These are phyloP conservation scores for Cheracebus regulus DNA, from an alignment of 2,797 vertebrate genomes.

Conservation along the genomic window DNA sequence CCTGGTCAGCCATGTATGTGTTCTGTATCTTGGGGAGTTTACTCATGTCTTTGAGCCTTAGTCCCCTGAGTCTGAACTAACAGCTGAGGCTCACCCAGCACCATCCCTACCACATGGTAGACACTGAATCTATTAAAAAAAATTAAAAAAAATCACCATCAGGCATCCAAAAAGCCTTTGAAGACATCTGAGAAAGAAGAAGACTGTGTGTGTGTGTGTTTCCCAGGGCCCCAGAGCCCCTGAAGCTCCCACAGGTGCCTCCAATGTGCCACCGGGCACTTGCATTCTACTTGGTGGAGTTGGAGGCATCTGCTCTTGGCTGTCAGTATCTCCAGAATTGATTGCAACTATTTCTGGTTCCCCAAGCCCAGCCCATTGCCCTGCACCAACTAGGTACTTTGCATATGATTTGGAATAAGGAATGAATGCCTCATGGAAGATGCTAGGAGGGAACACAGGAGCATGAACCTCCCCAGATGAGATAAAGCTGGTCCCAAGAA, in stretches of 20 bases:
- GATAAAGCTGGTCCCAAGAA: neutral
- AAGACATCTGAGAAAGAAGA: neutral
- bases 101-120: no score
- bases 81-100: accelerated
- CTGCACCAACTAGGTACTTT: neutral
- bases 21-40: neutral
- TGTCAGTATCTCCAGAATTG: neutral
- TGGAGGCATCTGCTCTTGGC: neutral
- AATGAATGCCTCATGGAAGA: neutral
- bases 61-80: neutral
- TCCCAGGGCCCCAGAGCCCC: no score
- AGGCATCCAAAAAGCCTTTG: neutral
- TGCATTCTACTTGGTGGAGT: accelerated
- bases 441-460: neutral
- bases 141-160: neutral
- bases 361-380: neutral
- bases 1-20: accelerated
- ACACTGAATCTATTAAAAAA: neutral
- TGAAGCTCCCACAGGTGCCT: neutral
- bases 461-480: neutral
- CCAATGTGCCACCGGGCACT: neutral
- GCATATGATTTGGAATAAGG: neutral
- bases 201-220: neutral
- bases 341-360: neutral
- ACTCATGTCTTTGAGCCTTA: neutral